These are phyloP conservation scores for Phymorhynchus buccinoides DNA, from an alignment of 1,140 invertebrate genomes.

Conservation along the genomic window DNA sequence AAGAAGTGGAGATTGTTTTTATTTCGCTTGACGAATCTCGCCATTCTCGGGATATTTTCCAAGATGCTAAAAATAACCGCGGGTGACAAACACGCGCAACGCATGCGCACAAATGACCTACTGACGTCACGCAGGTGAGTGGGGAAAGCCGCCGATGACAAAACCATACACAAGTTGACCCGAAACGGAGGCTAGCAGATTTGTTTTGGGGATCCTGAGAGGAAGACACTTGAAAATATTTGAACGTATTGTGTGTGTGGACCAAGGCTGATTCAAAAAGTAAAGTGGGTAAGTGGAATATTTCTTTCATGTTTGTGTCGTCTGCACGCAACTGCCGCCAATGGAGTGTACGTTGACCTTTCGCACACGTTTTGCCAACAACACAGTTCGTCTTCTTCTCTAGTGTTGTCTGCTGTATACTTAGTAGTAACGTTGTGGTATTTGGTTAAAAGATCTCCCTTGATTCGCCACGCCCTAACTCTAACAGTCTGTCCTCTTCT, in stretches of 20 bases:
- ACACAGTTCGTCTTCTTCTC: too few relatives aligned
- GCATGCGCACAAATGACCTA: constrained; percentile 19
- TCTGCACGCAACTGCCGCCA: neutral
- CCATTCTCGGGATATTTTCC: neutral
- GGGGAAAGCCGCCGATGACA: constrained; percentile 20
- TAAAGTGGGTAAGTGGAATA: neutral
- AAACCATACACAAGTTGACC: neutral
- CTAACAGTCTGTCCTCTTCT: too few relatives aligned
- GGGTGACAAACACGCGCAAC: neutral
- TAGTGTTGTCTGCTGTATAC: too few relatives aligned
- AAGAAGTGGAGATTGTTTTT: too few relatives aligned
- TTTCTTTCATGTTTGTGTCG: neutral
- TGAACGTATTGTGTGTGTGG: neutral
- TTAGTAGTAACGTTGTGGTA: too few relatives aligned
- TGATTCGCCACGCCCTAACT: too few relatives aligned
- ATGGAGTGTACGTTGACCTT: neutral
- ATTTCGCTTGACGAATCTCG: neutral
- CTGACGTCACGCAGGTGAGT: constrained; percentile 29
- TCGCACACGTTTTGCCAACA: neutral
- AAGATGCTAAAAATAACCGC: neutral
- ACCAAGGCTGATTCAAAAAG: neutral
- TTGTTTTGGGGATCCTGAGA: neutral
- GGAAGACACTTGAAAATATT: neutral
- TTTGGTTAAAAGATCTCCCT: too few relatives aligned
- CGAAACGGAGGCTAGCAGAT: neutral